Conservation (phyloP, 1,140 invertebrate species). For the Asbolus verrucosus region DNA sequence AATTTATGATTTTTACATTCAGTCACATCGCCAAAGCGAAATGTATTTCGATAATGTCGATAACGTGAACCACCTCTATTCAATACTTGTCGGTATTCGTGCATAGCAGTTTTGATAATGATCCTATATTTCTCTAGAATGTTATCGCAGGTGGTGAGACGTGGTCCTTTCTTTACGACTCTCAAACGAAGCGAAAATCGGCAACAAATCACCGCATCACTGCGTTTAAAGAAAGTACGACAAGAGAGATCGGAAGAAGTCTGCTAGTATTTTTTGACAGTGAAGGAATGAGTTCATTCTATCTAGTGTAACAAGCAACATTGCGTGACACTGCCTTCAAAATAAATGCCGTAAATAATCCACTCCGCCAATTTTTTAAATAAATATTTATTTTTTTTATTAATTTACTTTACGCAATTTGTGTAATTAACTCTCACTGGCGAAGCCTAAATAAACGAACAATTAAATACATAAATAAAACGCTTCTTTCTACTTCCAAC, state of each 20-base stretch:
- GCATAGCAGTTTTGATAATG: constrained; percentile 30
- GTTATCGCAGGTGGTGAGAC: constrained; percentile 23
- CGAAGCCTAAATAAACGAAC: neutral
- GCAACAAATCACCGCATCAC: constrained; percentile 23
- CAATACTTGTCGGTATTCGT: constrained; percentile 25
- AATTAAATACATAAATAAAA: constrained; percentile 2
- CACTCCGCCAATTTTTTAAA: constrained; percentile 1
- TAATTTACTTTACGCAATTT: neutral
- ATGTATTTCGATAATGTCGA: constrained; percentile 15
- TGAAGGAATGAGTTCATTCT: neutral
- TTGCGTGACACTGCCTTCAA: neutral
- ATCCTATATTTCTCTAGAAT: constrained; percentile 31
- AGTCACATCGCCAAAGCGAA: neutral
- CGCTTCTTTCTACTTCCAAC: neutral
- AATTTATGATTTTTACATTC: constrained; percentile 23
- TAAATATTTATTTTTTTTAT: constrained; percentile 4
- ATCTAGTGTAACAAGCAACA: neutral
- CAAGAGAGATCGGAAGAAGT: neutral
- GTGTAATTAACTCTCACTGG: neutral
- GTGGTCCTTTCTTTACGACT: constrained; percentile 17
- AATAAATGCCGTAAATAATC: neutral
- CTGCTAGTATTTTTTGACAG: constrained; percentile 21
- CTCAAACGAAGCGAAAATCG: constrained; percentile 26
- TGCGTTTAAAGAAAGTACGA: neutral
- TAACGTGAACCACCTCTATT: constrained; percentile 13